Evolutionary conservation across 2,888 invertebrate genomes (phyloP), one percentile per base, ranked within the genome.

Genomic region (Trissolcus brochymenae): DNA sequence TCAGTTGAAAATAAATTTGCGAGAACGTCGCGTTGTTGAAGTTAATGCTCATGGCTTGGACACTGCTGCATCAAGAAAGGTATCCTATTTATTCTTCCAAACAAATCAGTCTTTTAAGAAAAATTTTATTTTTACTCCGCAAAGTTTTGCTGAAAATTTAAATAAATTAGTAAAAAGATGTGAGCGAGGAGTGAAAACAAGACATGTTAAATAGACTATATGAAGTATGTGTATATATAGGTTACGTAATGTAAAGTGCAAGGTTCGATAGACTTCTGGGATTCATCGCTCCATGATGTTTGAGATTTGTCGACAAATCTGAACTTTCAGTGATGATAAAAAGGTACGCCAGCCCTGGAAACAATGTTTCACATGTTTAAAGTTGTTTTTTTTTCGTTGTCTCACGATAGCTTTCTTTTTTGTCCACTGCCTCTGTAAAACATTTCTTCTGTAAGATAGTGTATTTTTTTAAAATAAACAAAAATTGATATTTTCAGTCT

Each of bases 381-480:
- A 46, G 4, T 46, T 70, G 51, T 49, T 35, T 9, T 35, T 35
- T 35, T 35, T 35, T 29, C 9, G 11, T 11, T 16, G 62, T 65
- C 57, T 64, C 35, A 59, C 16, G 29, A 54, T 46, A 46, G 16
- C 46, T 65, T 35, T 46, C 59, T 64, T 73, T 65, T 65, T 65
- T 35, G 65, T 73, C 72, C 65, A 73, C 65, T 73, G 72, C 65
- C 65, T 51, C 9, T 66, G 66, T 66, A 73, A 64, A 73, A 65
- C 65, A 65, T 55, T 73, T 60, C 49, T 59, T 67, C 66, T 74
- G 73, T 74, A 74, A 73, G 55, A 73, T 62, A 74, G 73, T 74
- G 73, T 67, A 74, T 74, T 74, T 74, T 74, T 74, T 74, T 74
- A 67, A 74, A 74, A 17, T 67, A 35, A 35, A 35, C 35, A 74